These are phyloP conservation scores for Ctenochaetus hawaiiensis DNA, from an alignment of 2,797 vertebrate species.

Conservation along the genomic window DNA sequence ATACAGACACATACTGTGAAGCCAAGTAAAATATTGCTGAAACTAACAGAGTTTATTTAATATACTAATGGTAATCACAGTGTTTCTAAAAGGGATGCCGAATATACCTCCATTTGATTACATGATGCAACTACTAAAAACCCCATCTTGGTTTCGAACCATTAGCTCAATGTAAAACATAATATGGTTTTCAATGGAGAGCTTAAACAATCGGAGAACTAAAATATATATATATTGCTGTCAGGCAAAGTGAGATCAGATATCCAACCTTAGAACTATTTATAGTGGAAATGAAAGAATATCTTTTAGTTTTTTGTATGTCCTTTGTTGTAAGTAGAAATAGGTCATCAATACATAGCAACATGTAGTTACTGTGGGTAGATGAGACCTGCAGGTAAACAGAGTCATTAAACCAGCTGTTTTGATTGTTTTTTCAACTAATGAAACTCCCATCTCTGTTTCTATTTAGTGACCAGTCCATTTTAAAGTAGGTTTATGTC, in stretches of 20 bases:
- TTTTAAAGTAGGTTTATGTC: no score
- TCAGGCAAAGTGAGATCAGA: not conserved
- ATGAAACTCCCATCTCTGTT: no score
- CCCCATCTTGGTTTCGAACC: no score
- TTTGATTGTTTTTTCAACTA: not conserved
- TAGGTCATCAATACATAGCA: not conserved
- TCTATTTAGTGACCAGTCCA: no score
- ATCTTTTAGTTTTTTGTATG: not conserved
- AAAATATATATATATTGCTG: not conserved
- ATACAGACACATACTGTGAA: not conserved
- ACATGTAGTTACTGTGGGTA: not conserved
- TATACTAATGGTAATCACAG: not conserved
- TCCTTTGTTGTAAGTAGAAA: not conserved
- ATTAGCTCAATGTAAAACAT: not conserved
- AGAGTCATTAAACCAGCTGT: not conserved
- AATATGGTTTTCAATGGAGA: not conserved
- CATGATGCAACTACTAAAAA: not conserved
- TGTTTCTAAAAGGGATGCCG: not conserved
- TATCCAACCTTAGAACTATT: not conserved
- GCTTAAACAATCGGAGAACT: not conserved
- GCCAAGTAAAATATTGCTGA: not conserved
- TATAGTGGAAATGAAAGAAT: not conserved
- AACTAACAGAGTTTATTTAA: conserved; percentile 10
- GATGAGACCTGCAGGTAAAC: conserved; percentile 1
- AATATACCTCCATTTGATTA: conserved; percentile 1